Evolutionary conservation across 2,797 vertebrate species (phyloP).

Genomic region (Pangasius larnaudii): DNA sequence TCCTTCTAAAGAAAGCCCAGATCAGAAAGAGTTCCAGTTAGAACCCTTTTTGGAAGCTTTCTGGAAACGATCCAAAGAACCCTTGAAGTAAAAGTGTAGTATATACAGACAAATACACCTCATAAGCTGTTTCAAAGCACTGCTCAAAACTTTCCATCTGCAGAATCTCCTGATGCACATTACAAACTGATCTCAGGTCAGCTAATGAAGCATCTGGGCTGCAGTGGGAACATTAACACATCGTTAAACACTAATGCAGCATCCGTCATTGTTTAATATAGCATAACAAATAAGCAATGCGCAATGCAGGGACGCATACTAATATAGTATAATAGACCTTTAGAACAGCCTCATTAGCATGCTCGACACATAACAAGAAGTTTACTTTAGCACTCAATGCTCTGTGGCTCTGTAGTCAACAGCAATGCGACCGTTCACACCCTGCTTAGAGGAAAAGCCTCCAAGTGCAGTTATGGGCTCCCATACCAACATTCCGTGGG

Average conservation of each 20-base stretch:
- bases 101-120: constrained; percentile 14
- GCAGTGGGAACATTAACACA: constrained; percentile 24
- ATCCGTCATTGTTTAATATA: constrained; percentile 34
- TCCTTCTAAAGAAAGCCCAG: neutral
- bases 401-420: neutral
- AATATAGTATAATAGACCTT: constrained; percentile 2
- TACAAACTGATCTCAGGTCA: constrained; percentile 27
- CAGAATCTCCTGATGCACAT: constrained; percentile 29
- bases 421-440: neutral
- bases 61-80: neutral
- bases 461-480: neutral
- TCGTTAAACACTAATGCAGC: constrained; percentile 25
- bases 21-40: neutral
- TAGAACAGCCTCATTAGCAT: constrained; percentile 12
- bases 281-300: constrained; percentile 27
- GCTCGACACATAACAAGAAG: constrained; percentile 5
- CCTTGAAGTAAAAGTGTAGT: neutral
- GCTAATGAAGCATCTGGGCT: constrained; percentile 23
- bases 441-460: neutral
- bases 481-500: neutral
- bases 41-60: constrained; percentile 10
- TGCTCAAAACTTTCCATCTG: constrained; percentile 19
- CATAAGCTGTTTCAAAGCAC: constrained; percentile 4
- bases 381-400: constrained; percentile 18
- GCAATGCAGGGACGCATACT: constrained; percentile 19